Conservation (phyloP, 2,113 vertebrate species). For the Tetraodon nigroviridis region DNA sequence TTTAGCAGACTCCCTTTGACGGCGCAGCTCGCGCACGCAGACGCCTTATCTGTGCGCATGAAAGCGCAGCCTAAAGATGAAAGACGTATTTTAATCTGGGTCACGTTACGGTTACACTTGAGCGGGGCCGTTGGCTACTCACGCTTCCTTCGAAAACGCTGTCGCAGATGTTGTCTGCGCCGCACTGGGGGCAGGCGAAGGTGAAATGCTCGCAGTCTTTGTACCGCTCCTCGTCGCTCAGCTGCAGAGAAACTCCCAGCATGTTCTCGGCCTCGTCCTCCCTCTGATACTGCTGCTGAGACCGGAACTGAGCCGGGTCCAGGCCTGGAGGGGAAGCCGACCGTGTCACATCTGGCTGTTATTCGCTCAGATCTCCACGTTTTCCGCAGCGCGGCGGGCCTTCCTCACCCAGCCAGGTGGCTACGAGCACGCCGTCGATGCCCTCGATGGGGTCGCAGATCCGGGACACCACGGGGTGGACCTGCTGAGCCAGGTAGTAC, state of each 20-base stretch:
- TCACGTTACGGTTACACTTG: too few relatives aligned
- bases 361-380: too few relatives aligned
- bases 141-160: constrained; percentile 88
- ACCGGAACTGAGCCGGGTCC: constrained; percentile 89
- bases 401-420: constrained; percentile 79
- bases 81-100: too few relatives aligned
- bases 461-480: constrained; percentile 94
- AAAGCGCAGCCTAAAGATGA: neutral
- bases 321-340: constrained; percentile 74
- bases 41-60: neutral
- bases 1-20: constrained; percentile 21
- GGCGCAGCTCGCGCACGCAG: neutral
- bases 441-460: constrained; percentile 97
- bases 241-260: constrained; percentile 85
- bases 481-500: constrained; percentile 95
- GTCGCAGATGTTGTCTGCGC: constrained; percentile 90
- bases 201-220: constrained; percentile 90
- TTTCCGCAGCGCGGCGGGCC: too few relatives aligned
- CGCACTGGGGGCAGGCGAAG: constrained; percentile 85
- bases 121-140: constrained; percentile 59
- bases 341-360: accelerated
- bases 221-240: constrained; percentile 94
- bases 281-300: constrained; percentile 85
- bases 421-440: constrained; percentile 89
- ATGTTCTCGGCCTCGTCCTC: constrained; percentile 87